Percentiles rank a stretch among this genome's conserved stretches.
These are phyloP conservation scores for Camelus bactrianus DNA, from an alignment of 2,113 vertebrate species.

Conservation along the genomic window DNA sequence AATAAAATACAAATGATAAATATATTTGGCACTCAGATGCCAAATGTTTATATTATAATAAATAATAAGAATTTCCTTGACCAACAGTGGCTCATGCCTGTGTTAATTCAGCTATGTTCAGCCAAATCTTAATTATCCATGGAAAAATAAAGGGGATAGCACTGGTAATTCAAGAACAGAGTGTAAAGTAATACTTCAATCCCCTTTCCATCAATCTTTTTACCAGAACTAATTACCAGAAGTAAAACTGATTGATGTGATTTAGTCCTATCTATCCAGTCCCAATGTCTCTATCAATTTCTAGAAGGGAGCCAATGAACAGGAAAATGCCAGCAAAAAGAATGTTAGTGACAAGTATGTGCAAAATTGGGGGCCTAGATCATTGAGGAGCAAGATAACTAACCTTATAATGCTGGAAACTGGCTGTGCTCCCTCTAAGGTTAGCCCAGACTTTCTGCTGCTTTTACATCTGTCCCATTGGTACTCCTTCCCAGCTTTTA, in stretches of 20 bases:
- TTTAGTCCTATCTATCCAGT: background rate
- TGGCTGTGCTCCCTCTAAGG: background rate
- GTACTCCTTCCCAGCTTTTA: background rate
- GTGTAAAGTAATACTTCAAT: background rate
- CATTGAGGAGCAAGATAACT: background rate
- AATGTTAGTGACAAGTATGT: background rate
- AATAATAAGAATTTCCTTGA: conserved; percentile 1
- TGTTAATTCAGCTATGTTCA: conserved; percentile 13
- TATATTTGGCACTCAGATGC: background rate
- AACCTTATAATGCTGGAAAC: background rate
- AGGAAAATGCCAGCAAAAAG: background rate
- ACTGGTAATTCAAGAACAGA: background rate
- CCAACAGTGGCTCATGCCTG: background rate
- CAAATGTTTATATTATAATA: conserved; percentile 31
- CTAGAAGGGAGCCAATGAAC: background rate
- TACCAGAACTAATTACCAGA: conserved; percentile 18
- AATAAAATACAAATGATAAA: conserved; percentile 43
- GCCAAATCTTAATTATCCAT: background rate
- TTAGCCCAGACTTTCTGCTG: background rate
- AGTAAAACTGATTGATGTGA: background rate
- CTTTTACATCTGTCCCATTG: background rate
- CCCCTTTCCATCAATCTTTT: background rate
- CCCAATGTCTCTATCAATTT: background rate
- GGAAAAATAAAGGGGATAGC: background rate
- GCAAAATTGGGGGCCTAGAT: background rate